Evolutionary conservation across 2,113 vertebrate genomes (phyloP).

Genomic region (Corythornis cristatus): DNA sequence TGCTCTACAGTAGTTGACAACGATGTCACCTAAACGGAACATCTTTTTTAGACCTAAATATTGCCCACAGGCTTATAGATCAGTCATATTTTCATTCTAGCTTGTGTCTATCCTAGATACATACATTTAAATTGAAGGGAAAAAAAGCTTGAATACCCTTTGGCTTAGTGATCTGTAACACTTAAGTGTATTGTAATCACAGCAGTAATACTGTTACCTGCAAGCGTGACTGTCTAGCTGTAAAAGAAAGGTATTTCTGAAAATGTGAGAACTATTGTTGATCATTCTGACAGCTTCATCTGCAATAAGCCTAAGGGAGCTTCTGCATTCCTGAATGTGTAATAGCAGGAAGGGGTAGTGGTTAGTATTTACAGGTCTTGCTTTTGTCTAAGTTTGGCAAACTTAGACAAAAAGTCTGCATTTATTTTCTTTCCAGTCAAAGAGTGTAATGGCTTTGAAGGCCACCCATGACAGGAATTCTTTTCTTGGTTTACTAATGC

Average conservation of each 20-base stretch:
- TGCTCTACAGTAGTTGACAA: not conserved
- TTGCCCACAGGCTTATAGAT: constrained; percentile 20
- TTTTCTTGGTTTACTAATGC: not conserved
- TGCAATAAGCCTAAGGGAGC: not conserved
- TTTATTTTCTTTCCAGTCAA: not conserved
- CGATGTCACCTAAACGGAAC: constrained; percentile 12
- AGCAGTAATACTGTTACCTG: not conserved
- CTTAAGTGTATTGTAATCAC: not conserved
- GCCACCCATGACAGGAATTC: not conserved
- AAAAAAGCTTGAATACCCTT: not conserved
- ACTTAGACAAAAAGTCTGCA: not conserved
- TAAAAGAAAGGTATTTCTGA: not conserved
- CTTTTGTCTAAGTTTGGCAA: not conserved
- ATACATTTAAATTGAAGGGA: not conserved
- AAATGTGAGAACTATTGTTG: not conserved
- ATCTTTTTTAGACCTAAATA: constrained; percentile 47
- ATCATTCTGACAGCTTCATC: not conserved
- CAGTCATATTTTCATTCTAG: not conserved
- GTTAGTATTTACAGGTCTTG: not conserved
- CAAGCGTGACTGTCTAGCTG: not conserved
- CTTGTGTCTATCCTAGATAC: not conserved
- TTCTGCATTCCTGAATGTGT: not conserved
- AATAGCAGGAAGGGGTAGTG: not conserved
- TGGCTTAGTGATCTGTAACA: not conserved
- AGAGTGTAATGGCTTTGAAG: not conserved